A percentile compares a stretch with the other conserved stretches of the same genome.
Evolutionary conservation across 2,113 vertebrate species (phyloP).

Genomic region (Tricholaema leucomelas): DNA sequence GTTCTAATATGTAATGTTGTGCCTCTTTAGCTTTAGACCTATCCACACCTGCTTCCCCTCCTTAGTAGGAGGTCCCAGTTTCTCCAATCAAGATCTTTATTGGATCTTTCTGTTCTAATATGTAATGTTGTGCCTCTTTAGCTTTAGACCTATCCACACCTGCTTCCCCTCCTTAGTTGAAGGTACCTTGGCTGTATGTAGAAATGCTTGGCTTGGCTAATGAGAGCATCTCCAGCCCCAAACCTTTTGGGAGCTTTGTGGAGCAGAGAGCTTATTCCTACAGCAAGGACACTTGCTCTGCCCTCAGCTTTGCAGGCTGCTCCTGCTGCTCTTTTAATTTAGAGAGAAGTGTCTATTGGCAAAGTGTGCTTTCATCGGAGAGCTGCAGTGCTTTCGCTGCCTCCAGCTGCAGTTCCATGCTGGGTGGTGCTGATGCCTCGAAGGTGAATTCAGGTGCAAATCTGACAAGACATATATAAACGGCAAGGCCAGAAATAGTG

Average conservation of each 20-base stretch:
- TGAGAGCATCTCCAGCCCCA: background rate
- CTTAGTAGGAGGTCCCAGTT: background rate
- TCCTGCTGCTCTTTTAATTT: constrained; percentile 10
- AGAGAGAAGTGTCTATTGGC: background rate
- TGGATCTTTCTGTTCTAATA: background rate
- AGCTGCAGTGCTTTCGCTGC: background rate
- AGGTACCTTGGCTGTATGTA: background rate
- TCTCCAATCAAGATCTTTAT: no score
- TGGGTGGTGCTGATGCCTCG: background rate
- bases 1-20: background rate
- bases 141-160: background rate
- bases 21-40: background rate
- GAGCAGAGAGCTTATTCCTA: background rate
- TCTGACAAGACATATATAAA: constrained; percentile 41
- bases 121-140: background rate
- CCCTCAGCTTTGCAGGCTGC: background rate
- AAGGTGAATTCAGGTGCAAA: constrained; percentile 52
- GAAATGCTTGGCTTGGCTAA: background rate
- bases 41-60: accelerated
- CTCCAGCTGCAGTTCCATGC: background rate
- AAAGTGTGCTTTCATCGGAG: background rate
- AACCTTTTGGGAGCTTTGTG: accelerated
- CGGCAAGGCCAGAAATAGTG: constrained; percentile 42
- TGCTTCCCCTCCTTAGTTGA: background rate
- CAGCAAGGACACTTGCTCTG: background rate